Evolutionary conservation across 2,888 invertebrate species (phyloP).

Genomic region (Diadegma fenestrale): DNA sequence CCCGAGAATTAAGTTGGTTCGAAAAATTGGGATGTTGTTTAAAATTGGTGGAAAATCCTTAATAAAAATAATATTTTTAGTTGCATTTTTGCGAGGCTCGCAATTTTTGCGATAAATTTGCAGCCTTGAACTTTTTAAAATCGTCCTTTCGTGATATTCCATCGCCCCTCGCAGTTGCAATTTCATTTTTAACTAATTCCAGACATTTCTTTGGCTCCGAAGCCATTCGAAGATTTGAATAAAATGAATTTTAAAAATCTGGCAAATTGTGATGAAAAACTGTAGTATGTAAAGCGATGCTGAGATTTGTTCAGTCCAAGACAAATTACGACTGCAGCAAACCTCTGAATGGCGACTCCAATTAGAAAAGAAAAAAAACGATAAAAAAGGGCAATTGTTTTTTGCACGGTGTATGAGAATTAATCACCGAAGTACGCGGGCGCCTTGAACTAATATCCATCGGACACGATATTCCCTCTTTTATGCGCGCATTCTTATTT

Average conservation of each 20-base stretch:
- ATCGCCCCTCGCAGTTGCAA: not conserved
- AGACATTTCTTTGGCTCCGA: not conserved
- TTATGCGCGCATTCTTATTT: conserved; percentile 1
- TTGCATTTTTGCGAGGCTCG: not conserved
- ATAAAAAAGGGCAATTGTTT: conserved; percentile 1
- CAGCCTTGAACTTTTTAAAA: not conserved
- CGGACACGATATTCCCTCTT: conserved; percentile 56
- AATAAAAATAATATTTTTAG: no score
- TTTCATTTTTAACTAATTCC: not conserved
- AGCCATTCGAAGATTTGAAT: not conserved
- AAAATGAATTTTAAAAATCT: not conserved
- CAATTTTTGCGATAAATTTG: not conserved
- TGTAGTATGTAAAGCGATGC: not conserved
- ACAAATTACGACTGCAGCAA: conserved; percentile 36
- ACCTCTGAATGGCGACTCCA: conserved; percentile 29
- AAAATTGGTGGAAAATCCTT: no score
- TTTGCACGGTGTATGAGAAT: conserved; percentile 27
- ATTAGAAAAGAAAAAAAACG: conserved; percentile 19
- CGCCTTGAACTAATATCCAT: conserved; percentile 44
- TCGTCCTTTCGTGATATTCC: not conserved
- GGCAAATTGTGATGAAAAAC: not conserved
- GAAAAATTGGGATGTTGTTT: no score
- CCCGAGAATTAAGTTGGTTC: no score
- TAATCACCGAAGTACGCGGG: conserved; percentile 51
- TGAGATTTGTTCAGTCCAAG: not conserved